Base-by-base conservation (phyloP, 92 coral and sea anemone species). In the Siderastrea radians region DNA sequence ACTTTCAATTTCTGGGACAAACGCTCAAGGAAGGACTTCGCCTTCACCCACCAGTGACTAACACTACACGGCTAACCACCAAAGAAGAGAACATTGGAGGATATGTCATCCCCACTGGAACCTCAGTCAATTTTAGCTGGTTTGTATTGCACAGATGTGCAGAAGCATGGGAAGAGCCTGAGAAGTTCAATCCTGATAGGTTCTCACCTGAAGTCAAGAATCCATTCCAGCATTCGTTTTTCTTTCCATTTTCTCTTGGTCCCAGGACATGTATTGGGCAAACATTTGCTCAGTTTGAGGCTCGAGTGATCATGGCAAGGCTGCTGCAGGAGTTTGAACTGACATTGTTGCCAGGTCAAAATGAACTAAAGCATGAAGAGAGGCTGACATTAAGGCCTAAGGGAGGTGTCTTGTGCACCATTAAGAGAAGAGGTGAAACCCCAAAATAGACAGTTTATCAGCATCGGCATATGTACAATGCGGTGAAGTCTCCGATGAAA, bases 251-350 rank as follows among this genome's bases (percentile, higher is more conserved):
- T 78, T 93, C 98, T 51, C 72, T 91, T 26, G 99, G 99, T 7
- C 99, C 96, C 5, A 93, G 95, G n/a, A 95, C 94, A 17, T 96
- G 99, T 60, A 95, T 96, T 52, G 99, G 99, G 16, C 98, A 96
- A 75, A 95, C 99, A 4, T 80, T 96, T 68, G 98, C 99, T 61
- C 90, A 91, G 86, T 88, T 96, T 81, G 99, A 96, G 71, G 98
- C 98, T 3, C 96, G 93, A 65, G 93, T 96, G 47, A 79, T 96
- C 1, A 85, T 96, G 92, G 96, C 99, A 38, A 78, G 95, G n/a
- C 75, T 96, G 75, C 84, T 96, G 68, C 95, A 90, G 81, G 89
- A 95, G 69, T 96, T 89, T 88, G 88, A 92, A 76, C 84, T 96
- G 66, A 76, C 92, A 46, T 92, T 96, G 10, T 79, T 88, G 45